Conservation (phyloP, 2,888 invertebrate species). For the Erpobdella octoculata region DNA sequence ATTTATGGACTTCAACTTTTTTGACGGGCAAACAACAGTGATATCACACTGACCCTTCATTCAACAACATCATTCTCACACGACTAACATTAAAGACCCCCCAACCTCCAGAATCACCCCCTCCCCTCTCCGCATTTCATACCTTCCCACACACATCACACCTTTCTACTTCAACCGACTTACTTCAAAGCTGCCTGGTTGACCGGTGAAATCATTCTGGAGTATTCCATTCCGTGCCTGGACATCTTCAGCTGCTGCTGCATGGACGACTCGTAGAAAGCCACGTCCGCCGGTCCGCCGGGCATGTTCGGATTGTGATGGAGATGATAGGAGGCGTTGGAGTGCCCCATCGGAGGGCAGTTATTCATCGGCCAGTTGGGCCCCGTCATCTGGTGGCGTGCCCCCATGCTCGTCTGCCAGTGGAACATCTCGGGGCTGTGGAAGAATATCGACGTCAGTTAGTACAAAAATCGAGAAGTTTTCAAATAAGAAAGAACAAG, state of each 20-base stretch:
- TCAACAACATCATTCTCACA: too few relatives aligned
- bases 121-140: not conserved
- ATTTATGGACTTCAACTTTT: too few relatives aligned
- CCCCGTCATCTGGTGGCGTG: not conserved
- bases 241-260: constrained; percentile 2
- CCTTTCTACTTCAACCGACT: not conserved
- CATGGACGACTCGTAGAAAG: constrained; percentile 13
- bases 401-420: not conserved
- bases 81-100: not conserved
- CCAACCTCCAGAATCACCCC: not conserved
- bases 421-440: constrained; percentile 9
- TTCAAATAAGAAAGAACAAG: not conserved
- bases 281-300: not conserved
- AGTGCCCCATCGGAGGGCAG: not conserved
- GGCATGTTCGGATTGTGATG: not conserved
- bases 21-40: too few relatives aligned
- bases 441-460: not conserved
- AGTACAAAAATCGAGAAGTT: not conserved
- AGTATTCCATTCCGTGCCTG: constrained; percentile 6
- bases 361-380: not conserved
- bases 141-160: not conserved
- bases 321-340: not conserved
- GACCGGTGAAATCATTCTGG: constrained; percentile 14
- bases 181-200: constrained; percentile 15
- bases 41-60: too few relatives aligned